A percentile compares a stretch with the other conserved stretches of the same genome.
These are phyloP conservation scores for Melanotaenia pygmaea DNA, from an alignment of 2,797 vertebrate species.

Conservation along the genomic window DNA sequence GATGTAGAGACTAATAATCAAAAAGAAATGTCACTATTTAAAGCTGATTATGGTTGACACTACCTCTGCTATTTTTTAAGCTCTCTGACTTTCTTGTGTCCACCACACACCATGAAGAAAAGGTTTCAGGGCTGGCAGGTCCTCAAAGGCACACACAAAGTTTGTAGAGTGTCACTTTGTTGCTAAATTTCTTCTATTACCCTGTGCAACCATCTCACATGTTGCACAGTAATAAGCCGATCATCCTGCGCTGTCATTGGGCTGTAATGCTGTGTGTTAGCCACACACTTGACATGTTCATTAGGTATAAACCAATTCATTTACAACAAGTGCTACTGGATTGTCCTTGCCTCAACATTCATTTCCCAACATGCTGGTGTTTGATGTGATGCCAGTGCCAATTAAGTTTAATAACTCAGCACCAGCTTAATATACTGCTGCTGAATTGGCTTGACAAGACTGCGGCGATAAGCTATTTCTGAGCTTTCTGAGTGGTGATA, in stretches of 20 bases:
- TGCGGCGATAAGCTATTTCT: conserved; percentile 66
- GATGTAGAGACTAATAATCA: neutral
- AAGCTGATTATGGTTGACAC: neutral
- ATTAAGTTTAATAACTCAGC: conserved; percentile 78
- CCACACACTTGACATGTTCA: conserved; percentile 68
- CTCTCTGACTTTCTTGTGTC: neutral
- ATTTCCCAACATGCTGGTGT: conserved; percentile 63
- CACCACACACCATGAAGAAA: neutral
- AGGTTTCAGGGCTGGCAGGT: conserved; percentile 1
- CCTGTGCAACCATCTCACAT: conserved; percentile 33
- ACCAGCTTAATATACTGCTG: conserved; percentile 70
- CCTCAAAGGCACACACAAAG: neutral
- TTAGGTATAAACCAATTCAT: conserved; percentile 71
- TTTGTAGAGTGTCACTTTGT: neutral
- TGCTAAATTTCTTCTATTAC: neutral
- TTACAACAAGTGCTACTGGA: conserved; percentile 64
- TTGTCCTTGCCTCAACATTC: conserved; percentile 76
- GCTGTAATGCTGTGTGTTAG: conserved; percentile 47
- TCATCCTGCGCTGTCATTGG: conserved; percentile 48
- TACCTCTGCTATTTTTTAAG: neutral
- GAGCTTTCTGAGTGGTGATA: conserved; percentile 57
- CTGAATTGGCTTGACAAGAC: conserved; percentile 75
- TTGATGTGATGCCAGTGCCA: conserved; percentile 78
- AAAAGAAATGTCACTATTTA: neutral
- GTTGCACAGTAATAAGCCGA: conserved; percentile 37